Evolutionary conservation across 2,888 invertebrate genomes (phyloP).

Genomic region (Brachylomia viminalis): DNA sequence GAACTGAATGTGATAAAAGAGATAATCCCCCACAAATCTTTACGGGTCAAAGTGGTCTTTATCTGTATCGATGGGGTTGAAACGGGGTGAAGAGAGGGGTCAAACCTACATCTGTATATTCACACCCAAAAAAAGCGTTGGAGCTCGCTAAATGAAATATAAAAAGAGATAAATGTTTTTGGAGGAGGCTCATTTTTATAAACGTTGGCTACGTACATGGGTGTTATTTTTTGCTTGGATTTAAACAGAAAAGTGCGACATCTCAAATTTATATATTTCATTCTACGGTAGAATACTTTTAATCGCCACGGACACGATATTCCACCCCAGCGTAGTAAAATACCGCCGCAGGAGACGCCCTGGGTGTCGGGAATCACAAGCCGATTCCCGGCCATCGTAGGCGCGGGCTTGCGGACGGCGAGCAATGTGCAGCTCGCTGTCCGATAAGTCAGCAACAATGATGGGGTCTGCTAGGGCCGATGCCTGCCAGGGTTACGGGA

Average conservation of each 20-base stretch:
- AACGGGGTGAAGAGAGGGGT: constrained; percentile 51
- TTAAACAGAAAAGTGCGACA: constrained; percentile 11
- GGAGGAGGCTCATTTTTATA: constrained; percentile 45
- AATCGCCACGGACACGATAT: neutral
- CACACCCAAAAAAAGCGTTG: constrained; percentile 55
- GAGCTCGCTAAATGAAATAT: constrained; percentile 55
- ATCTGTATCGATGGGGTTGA: constrained; percentile 66
- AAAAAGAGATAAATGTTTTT: constrained; percentile 56
- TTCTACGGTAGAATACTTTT: neutral
- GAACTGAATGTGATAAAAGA: constrained; percentile 51
- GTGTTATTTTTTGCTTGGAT: constrained; percentile 36
- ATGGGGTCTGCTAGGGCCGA: too few species aligned
- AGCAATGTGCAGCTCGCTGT: too few species aligned
- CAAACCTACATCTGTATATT: constrained; percentile 53
- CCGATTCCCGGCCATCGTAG: too few species aligned
- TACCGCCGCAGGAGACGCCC: too few species aligned
- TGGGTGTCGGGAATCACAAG: too few species aligned
- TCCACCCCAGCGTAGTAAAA: too few species aligned
- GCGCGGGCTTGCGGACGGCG: too few species aligned
- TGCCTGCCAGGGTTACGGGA: too few species aligned
- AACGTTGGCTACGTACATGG: constrained; percentile 5
- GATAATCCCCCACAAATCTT: constrained; percentile 65
- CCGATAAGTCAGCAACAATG: too few species aligned
- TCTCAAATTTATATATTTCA: neutral
- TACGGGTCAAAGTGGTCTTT: constrained; percentile 62